Conservation (phyloP, 2,888 invertebrate genomes). For the Gonocerus acuteangulatus region DNA sequence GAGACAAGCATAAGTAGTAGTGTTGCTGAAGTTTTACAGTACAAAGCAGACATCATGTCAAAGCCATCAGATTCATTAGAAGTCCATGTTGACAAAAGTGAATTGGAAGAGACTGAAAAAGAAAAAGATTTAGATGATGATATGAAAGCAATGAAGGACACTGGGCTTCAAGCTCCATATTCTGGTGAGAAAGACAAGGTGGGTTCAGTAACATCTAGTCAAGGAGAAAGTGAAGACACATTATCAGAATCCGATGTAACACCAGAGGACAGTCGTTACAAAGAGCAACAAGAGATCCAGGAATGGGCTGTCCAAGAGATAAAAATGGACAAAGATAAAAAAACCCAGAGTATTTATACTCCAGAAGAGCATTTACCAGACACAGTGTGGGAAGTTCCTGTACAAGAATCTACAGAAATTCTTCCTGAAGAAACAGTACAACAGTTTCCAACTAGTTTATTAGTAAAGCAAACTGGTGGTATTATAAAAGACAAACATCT, state of each 20-base stretch:
- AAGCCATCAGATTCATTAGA: constrained; percentile 47
- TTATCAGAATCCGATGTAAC: constrained; percentile 52
- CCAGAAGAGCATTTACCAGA: constrained; percentile 48
- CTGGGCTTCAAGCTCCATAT: constrained; percentile 3
- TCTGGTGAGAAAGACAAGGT: constrained; percentile 29
- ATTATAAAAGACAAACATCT: constrained; percentile 33
- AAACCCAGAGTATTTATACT: constrained; percentile 41
- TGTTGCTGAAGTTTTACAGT: constrained; percentile 39
- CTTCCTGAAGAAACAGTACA: constrained; percentile 29
- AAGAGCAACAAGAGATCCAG: constrained; percentile 40
- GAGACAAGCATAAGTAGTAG: constrained; percentile 24
- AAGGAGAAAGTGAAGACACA: constrained; percentile 51
- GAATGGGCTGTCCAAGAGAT: constrained; percentile 34
- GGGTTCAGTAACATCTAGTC: constrained; percentile 43
- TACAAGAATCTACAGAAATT: constrained; percentile 42
- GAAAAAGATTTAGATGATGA: constrained; percentile 47
- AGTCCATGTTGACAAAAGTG: constrained; percentile 49
- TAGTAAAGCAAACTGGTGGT: neutral
- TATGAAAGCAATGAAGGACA: constrained; percentile 37
- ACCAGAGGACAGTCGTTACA: constrained; percentile 45
- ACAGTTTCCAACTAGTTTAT: constrained; percentile 7
- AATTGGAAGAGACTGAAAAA: constrained; percentile 47
- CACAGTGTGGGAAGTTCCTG: constrained; percentile 49
- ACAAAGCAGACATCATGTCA: constrained; percentile 41
- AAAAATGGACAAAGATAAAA: constrained; percentile 37